These are phyloP conservation scores for Drosophila tsacasi DNA, from an alignment of 1,140 invertebrate genomes.

Conservation along the genomic window DNA sequence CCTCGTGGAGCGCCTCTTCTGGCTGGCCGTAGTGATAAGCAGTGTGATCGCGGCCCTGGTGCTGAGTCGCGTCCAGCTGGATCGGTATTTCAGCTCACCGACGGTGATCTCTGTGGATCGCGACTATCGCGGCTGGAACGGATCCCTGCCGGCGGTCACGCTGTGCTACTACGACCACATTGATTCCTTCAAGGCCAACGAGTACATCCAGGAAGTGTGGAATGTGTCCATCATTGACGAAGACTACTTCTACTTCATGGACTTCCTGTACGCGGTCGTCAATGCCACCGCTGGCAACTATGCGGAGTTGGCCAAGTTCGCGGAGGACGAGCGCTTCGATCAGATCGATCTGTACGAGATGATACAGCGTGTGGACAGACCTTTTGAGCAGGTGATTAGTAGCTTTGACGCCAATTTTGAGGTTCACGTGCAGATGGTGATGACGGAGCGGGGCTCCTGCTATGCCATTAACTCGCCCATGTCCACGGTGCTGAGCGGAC, in stretches of 20 bases:
- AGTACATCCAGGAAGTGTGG: conserved; percentile 78
- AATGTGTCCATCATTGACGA: conserved; percentile 77
- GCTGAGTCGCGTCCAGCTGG: conserved; percentile 65
- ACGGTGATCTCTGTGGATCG: conserved; percentile 89
- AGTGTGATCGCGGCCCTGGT: conserved; percentile 54
- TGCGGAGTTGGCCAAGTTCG: conserved; percentile 84
- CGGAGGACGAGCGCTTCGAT: conserved; percentile 84
- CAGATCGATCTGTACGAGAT: conserved; percentile 77
- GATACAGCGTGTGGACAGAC: conserved; percentile 84
- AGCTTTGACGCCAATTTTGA: conserved; percentile 81
- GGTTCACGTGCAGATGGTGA: conserved; percentile 85
- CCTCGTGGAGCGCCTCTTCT: conserved; percentile 60
- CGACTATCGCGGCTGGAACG: conserved; percentile 89
- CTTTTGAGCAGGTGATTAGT: conserved; percentile 85
- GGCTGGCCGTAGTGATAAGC: conserved; percentile 55
- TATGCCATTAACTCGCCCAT: conserved; percentile 88
- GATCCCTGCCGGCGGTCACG: conserved; percentile 88
- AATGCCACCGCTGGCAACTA: conserved; percentile 83
- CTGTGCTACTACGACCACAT: conserved; percentile 86
- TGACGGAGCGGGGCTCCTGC: conserved; percentile 89
- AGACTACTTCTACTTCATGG: conserved; percentile 83
- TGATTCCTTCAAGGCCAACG: conserved; percentile 79
- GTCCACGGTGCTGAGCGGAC: conserved; percentile 65
- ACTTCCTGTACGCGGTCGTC: conserved; percentile 85
- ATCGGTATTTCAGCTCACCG: conserved; percentile 86